A percentile compares a stretch with the other conserved stretches of the same genome.
Conservation (phyloP, 2,888 invertebrate species). For the Erebia aethiops region DNA sequence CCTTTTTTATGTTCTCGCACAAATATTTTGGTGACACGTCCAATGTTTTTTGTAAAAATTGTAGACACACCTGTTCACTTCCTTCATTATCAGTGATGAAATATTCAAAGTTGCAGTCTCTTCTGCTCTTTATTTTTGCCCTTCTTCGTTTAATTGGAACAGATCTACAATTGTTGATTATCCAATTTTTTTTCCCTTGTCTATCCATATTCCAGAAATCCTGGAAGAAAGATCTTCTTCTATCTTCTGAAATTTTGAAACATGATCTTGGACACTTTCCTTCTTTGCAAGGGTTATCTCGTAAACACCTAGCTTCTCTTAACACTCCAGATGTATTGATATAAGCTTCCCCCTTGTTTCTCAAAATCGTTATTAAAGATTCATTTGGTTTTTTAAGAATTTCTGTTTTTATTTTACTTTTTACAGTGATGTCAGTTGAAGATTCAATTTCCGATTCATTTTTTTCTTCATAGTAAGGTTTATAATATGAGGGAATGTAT, state of each 20-base stretch:
- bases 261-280: slow-evolving; percentile 6
- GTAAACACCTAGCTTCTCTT: background rate
- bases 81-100: slow-evolving; percentile 33
- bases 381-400: background rate
- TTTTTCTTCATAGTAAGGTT: background rate
- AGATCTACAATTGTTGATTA: background rate
- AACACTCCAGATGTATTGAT: background rate
- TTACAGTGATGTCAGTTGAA: background rate
- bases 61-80: slow-evolving; percentile 14
- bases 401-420: background rate
- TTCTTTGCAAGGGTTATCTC: slow-evolving; percentile 3
- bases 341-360: background rate
- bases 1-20: slow-evolving; percentile 1
- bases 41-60: slow-evolving; percentile 14
- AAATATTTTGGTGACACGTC: slow-evolving; percentile 1
- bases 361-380: background rate
- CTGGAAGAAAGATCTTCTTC: background rate
- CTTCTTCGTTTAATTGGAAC: background rate
- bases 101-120: slow-evolving; percentile 1
- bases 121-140: background rate
- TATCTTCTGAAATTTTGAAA: slow-evolving; percentile 10
- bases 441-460: background rate
- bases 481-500: background rate
- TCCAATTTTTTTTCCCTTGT: background rate
- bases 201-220: slow-evolving; percentile 5